Evolutionary conservation across 2,113 vertebrate genomes (phyloP).

Genomic region (Protomyctophum bolini): DNA sequence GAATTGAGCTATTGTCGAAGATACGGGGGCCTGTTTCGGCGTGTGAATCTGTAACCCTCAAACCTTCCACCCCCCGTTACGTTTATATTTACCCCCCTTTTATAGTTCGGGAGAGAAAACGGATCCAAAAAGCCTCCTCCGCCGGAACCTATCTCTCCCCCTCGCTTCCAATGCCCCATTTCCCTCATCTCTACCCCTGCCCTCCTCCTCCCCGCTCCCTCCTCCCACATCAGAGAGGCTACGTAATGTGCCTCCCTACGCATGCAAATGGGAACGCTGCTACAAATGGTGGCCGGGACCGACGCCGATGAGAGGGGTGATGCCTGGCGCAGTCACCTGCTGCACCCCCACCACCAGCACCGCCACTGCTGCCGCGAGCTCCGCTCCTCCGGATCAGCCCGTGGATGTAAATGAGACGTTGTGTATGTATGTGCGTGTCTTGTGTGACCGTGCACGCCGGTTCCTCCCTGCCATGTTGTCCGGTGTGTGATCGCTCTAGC

Average conservation of each 20-base stretch:
- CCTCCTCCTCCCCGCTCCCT: constrained; percentile 72
- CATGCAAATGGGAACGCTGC: constrained; percentile 93
- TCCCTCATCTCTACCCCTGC: constrained; percentile 69
- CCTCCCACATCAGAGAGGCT: constrained; percentile 80
- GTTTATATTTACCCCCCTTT: not conserved
- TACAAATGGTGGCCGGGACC: constrained; percentile 84
- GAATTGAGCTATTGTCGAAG: constrained; percentile 90
- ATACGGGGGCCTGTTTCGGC: constrained; percentile 78
- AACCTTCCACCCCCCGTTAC: constrained; percentile 38
- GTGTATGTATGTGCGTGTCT: constrained; percentile 71
- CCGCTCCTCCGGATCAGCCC: constrained; percentile 56
- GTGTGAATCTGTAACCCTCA: constrained; percentile 76
- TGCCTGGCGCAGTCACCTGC: constrained; percentile 83
- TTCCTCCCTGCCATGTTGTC: constrained; percentile 80
- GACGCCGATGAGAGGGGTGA: constrained; percentile 93
- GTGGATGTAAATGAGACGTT: not conserved
- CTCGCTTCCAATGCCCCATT: constrained; percentile 76
- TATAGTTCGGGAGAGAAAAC: constrained; percentile 46
- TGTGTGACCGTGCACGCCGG: constrained; percentile 55
- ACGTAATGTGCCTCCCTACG: constrained; percentile 88
- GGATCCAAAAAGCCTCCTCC: constrained; percentile 59
- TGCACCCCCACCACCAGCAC: constrained; percentile 53
- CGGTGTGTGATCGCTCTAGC: constrained; percentile 80
- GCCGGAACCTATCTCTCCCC: constrained; percentile 53
- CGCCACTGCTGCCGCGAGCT: not conserved